Base-by-base conservation (phyloP, 2,797 vertebrate species). In the Moxostoma hubbsi region DNA sequence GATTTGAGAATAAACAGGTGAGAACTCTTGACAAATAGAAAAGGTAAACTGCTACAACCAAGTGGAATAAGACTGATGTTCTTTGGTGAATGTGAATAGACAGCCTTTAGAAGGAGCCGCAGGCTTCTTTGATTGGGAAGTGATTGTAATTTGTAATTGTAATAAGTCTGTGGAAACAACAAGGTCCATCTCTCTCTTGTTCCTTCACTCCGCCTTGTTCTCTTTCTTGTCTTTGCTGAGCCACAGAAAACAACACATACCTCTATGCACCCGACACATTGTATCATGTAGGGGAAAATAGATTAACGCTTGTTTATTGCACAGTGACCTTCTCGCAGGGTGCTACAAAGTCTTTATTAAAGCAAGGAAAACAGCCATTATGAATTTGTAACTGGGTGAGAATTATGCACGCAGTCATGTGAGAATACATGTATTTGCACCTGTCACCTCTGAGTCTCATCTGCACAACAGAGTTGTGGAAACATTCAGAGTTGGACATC, bases 371-470 rank as follows among this genome's bases (percentile, higher is more conserved):
- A 51, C 10, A 13, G 79, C 16, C 75, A 64, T 63, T 75, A 75
- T 57, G 51, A 9, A 63, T 57, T 12, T 81, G 51, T 81, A 70
- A 71, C 59, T 15, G 36, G 11, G 64, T 74, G 55, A 70, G 66
- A 75, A 50, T 64, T 75, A 50, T 71, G 51, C 43, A 50, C 15
- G 13, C 47, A 58, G 59, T 58, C 6, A 0, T 67, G 16, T 61
- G 66, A 63, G 66, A 81, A 62, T 12, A 9, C n/a, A 12, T 36
- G 13, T 18, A 24, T 51, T 50, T 16, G 54, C 70, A 47, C 49
- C n/a, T 8, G 43, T 51, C 71, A 24, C 57, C 46, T 8, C 5
- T 5, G 57, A 16, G 57, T 18, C 36, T 36, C 2, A 36, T 36
- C 36, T 36, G 36, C 36, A 36, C 36, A 36, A 36, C 36, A 36